Evolutionary conservation across 2,797 vertebrate genomes (phyloP), one percentile per base, ranked within the genome.

Genomic region (Oreochromis mossambicus): DNA sequence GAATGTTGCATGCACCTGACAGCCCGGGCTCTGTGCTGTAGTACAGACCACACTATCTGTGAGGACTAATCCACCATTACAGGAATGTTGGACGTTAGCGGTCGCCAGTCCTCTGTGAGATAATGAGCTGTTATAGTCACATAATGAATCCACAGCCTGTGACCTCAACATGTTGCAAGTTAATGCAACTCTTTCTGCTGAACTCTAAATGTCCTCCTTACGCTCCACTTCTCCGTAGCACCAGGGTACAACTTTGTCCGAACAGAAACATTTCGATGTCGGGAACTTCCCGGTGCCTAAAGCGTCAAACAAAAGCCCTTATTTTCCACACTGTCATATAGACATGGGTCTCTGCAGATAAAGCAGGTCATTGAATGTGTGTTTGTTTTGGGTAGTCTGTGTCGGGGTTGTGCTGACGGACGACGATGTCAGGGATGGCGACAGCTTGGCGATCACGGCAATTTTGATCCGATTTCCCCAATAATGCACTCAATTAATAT

Each of bases 351-450:
- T 43, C 8, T 38, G 13, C 63, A 24, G 36, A 68, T 3, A 24
- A 24, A 68, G n/a, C 1, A 68, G 63, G 36, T 14, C 36, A 4
- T 10, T 68, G 63, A 68, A 24, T 15, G 36, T 8, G 0, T 4
- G 17, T 36, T 36, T 61, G 29, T 61, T 61, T 34, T 61, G 15
- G 2, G 29, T 11, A 11, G 29, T 34, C 56, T 19, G 34, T 14
- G 17, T 36, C 17, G 7, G 61, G 34, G 19, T 66, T 66, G 34
- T 8, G 19, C 19, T 13, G 13, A 24, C 0, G 7, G 36, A 21
- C 19, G 3, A 14, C 1, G 5, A 21, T 0, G 10, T 61, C 56
- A 4, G 56, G 15, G 56, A 34, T 19, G 34, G 7, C 0, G 3
- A 15, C n/a, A 43, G 36, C n/a, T 41, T 1, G 34, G 12, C 7